Base-by-base conservation (phyloP, 64 coral and sea anemone genomes). In the Dendrophyllia cribrosa region DNA sequence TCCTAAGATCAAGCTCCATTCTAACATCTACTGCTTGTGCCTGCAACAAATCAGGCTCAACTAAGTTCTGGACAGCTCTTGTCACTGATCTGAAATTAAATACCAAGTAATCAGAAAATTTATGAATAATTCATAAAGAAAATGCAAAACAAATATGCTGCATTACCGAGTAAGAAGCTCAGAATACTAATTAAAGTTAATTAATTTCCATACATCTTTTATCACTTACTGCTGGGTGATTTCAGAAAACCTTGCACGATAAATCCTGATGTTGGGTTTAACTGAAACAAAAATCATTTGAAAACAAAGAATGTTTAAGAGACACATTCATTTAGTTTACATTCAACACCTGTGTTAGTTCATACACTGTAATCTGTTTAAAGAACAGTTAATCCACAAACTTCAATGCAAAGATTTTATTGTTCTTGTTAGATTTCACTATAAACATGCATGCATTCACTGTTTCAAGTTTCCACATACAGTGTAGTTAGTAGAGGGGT, bases 241-340 rank as follows among this genome's bases (percentile, higher is more conserved):
- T 88, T 99, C 97, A 34, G 97, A 99, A 68, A 99, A 99, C 75
- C 77, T 95, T 43, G 97, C 97, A 92, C 97, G 84, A 83, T 99
- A 99, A 8, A 99, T 60, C 64, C 83, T 78, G 20, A 99, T 94
- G 20, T 93, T 93, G 20, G 94, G 91, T 61, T 88, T 69, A 15
- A 97, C 95, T 97, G 6, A 23, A 82, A 58, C 66, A 62, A 25
- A 80, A 58, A 22, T 20, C 76, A 0, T 61, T 5, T 44, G 63
- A 16, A 58, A 62, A 23, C 13, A 58, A 79, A 86, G 50, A 10
- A 7, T 10, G 7, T 70, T 6, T 22, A 52, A 10, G 45, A 20
- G 1, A 49, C 24, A 65, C 19, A 62, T 23, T 83, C 5, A 21
- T 22, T 82, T 23, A 63, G 59, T 34, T 34, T 34, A 34, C 34